Conservation (phyloP, 2,113 vertebrate genomes). For the Hippocampus abdominalis region DNA sequence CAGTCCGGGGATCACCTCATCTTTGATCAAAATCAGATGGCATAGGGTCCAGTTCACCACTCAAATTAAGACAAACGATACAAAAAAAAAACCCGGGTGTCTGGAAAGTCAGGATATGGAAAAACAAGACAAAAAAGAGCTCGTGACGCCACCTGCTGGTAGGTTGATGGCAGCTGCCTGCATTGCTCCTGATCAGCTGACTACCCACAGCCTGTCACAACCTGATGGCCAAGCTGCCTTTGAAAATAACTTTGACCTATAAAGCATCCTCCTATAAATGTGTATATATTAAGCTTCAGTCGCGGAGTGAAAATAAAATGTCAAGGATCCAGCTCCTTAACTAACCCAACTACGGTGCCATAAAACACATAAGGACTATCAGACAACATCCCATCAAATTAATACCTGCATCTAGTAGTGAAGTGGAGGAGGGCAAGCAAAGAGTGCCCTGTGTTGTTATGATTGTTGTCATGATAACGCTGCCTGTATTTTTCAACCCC, state of each 20-base stretch:
- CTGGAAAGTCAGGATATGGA: neutral
- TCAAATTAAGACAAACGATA: neutral
- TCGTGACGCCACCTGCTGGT: slow-evolving; percentile 43
- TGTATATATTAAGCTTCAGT: neutral
- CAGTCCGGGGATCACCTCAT: neutral
- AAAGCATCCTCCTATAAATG: neutral
- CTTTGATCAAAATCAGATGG: no score
- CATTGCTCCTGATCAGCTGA: slow-evolving; percentile 8
- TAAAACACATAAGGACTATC: neutral
- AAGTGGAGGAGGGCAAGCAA: neutral
- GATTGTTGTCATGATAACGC: slow-evolving; percentile 28
- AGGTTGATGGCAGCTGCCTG: neutral
- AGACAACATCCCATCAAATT: slow-evolving; percentile 2
- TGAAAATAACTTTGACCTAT: slow-evolving; percentile 8
- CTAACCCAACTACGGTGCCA: neutral
- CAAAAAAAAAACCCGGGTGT: neutral
- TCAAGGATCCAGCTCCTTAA: neutral
- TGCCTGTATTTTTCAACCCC: slow-evolving; percentile 37
- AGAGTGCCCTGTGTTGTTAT: slow-evolving; percentile 37
- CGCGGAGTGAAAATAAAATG: neutral
- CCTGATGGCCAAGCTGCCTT: slow-evolving; percentile 17
- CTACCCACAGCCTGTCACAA: neutral
- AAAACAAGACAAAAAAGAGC: neutral
- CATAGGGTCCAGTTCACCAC: neutral
- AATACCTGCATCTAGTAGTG: slow-evolving; percentile 16